These are phyloP conservation scores for Ophion slaviceki DNA, from an alignment of 2,888 invertebrate genomes.

Conservation along the genomic window DNA sequence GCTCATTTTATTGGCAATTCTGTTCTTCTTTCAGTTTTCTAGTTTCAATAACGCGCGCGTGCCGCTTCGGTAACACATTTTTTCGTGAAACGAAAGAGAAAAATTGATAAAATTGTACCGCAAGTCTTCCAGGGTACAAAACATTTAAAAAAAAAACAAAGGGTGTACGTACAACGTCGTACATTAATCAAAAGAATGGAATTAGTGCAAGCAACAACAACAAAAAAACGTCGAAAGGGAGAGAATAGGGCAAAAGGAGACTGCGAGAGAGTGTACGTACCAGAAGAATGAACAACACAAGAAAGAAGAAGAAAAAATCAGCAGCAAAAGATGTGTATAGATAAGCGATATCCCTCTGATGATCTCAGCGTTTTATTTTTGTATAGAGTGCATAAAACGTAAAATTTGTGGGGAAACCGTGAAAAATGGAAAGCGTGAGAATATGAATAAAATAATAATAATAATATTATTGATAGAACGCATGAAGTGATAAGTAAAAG, in stretches of 20 bases:
- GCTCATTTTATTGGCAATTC: slow-evolving; percentile 31
- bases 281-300: slow-evolving; percentile 45
- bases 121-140: slow-evolving; percentile 78
- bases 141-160: slow-evolving; percentile 39
- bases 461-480: slow-evolving; percentile 54
- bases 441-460: slow-evolving; percentile 38
- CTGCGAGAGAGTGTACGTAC: slow-evolving; percentile 40
- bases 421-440: slow-evolving; percentile 59
- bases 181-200: slow-evolving; percentile 73
- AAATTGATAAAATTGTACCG: slow-evolving; percentile 72
- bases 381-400: slow-evolving; percentile 78
- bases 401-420: slow-evolving; percentile 73
- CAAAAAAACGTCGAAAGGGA: slow-evolving; percentile 18
- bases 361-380: slow-evolving; percentile 82
- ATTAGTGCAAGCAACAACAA: slow-evolving; percentile 29
- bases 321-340: slow-evolving; percentile 73
- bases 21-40: slow-evolving; percentile 41
- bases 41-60: slow-evolving; percentile 22
- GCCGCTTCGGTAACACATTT: slow-evolving; percentile 51
- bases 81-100: slow-evolving; percentile 50
- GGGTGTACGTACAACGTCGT: slow-evolving; percentile 69
- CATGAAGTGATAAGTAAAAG: slow-evolving; percentile 56
- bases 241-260: background rate
- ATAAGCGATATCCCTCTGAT: slow-evolving; percentile 76
- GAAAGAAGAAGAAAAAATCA: slow-evolving; percentile 64